phyloP scores from a whole-genome alignment of 1,140 invertebrate genomes.

The Tribolium madens region DNA sequence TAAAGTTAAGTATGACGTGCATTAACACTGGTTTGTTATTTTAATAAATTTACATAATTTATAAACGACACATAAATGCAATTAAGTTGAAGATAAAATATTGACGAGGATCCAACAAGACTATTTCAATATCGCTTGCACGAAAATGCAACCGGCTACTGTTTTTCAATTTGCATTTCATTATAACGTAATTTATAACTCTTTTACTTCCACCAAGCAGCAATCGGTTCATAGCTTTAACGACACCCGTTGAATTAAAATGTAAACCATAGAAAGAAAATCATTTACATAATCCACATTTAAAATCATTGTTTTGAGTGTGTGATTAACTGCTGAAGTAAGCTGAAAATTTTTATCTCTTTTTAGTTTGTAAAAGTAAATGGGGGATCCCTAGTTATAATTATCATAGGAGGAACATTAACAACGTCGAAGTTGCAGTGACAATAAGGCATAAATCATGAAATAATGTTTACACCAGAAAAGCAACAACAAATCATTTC shows the following conservation, averaged over 20 bases:
- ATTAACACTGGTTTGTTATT: conserved; percentile 8
- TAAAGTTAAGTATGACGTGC: conserved; percentile 10
- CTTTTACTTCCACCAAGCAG: conserved; percentile 42
- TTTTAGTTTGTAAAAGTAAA: background rate
- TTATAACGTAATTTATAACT: conserved; percentile 50
- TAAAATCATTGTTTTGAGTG: too few relatives aligned
- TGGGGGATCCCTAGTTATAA: conserved; percentile 1
- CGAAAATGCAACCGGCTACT: conserved; percentile 50
- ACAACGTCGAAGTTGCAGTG: conserved; percentile 29
- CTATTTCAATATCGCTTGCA: conserved; percentile 11
- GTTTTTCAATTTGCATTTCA: conserved; percentile 53
- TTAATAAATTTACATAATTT: conserved; percentile 28
- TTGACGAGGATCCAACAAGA: conserved; percentile 30
- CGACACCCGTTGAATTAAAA: background rate
- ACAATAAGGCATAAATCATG: conserved; percentile 43
- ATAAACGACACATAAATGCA: conserved; percentile 36
- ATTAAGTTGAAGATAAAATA: conserved; percentile 42
- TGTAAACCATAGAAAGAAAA: background rate
- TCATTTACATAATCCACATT: background rate
- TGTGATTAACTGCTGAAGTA: too few relatives aligned
- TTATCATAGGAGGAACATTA: conserved; percentile 21
- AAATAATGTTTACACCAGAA: conserved; percentile 40
- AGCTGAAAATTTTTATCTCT: background rate
- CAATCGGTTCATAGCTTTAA: conserved; percentile 36
- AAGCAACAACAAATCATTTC: conserved; percentile 45